A percentile compares a stretch with the other conserved stretches of the same genome.
Evolutionary conservation across 2,113 vertebrate genomes (phyloP).

Genomic region (Sterna hirundo): DNA sequence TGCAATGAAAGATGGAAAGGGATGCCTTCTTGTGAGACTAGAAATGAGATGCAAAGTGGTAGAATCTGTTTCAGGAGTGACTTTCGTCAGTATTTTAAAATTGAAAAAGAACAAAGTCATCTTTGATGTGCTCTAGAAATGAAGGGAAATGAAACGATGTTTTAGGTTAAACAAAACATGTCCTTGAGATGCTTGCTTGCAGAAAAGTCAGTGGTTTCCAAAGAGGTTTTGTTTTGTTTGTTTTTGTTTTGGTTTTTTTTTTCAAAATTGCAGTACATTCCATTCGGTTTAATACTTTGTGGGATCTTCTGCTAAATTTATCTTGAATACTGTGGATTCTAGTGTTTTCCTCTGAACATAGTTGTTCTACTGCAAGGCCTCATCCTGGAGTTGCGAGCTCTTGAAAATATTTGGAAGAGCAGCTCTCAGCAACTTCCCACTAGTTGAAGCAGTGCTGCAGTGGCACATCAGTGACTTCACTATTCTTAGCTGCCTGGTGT

Average conservation of each 20-base stretch:
- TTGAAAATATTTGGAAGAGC: not conserved
- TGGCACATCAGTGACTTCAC: not conserved
- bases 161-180: not conserved
- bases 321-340: not conserved
- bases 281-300: not conserved
- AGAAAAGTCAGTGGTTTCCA: not conserved
- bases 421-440: not conserved
- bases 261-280: not conserved
- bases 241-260: not conserved
- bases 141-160: not conserved
- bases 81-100: not conserved
- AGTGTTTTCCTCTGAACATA: not conserved
- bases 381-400: not conserved
- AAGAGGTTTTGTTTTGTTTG: not conserved
- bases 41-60: not conserved
- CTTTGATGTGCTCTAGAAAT: not conserved
- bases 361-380: not conserved
- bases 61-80: not conserved
- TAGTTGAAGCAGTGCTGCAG: not conserved
- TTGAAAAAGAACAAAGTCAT: not conserved
- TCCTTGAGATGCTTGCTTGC: not conserved
- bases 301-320: not conserved
- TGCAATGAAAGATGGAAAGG: not conserved
- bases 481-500: not conserved
- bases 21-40: not conserved